A percentile compares a stretch with the other conserved stretches of the same genome.
phyloP scores from a whole-genome alignment of 2,113 vertebrate species.

The Pelmatolapia mariae region DNA sequence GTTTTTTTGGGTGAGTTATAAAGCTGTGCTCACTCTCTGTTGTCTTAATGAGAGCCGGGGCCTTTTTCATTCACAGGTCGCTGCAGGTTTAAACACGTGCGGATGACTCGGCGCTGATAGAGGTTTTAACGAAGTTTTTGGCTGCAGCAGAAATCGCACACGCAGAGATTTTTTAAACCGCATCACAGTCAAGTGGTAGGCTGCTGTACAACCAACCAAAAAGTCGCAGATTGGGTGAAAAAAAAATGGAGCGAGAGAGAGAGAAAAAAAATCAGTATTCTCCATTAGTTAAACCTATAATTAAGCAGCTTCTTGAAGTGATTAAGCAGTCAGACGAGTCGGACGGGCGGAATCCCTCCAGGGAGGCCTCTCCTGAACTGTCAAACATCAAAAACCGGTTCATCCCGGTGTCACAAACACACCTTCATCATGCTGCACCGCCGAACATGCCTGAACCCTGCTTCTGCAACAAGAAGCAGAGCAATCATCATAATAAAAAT shows the following conservation, averaged over 20 bases:
- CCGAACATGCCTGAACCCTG: slow-evolving; percentile 40
- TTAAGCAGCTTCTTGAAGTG: slow-evolving; percentile 49
- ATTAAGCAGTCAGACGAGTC: slow-evolving; percentile 87
- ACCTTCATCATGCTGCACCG: slow-evolving; percentile 43
- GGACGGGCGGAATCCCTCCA: slow-evolving; percentile 74
- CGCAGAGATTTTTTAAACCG: not conserved
- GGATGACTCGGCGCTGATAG: not conserved
- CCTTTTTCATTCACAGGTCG: not conserved
- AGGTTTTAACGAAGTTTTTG: not conserved
- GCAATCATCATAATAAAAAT: not conserved
- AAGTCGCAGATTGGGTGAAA: not conserved
- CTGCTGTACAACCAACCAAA: not conserved
- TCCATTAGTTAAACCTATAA: slow-evolving; percentile 44
- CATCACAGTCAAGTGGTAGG: not conserved
- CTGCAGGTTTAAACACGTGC: slow-evolving; percentile 22
- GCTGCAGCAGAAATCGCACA: not conserved
- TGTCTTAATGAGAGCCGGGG: not conserved
- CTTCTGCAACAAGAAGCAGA: not conserved
- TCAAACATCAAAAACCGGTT: slow-evolving; percentile 84
- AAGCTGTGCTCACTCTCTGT: not conserved
- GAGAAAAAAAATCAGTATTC: not conserved
- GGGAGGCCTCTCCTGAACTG: slow-evolving; percentile 59
- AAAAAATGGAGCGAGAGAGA: not conserved
- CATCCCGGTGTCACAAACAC: slow-evolving; percentile 71
- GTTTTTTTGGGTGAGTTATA: not conserved